These are phyloP conservation scores for Emberiza fucata DNA, from an alignment of 2,113 vertebrate species.

Conservation along the genomic window DNA sequence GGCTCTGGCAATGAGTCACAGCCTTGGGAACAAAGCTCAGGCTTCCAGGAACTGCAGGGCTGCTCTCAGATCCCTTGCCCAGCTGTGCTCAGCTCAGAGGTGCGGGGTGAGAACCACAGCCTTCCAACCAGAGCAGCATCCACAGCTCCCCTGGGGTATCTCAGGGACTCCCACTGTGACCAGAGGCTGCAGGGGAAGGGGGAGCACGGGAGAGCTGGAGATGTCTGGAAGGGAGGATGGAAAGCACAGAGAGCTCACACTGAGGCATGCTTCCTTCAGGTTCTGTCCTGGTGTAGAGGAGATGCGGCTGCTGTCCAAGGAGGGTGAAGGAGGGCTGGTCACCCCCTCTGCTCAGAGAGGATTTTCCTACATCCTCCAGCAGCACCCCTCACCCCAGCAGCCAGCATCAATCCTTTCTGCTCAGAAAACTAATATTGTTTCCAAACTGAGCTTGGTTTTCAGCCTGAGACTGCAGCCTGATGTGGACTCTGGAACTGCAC, in stretches of 20 bases:
- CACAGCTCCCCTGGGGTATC: neutral
- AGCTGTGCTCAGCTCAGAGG: neutral
- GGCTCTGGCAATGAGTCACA: neutral
- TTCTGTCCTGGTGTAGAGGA: neutral
- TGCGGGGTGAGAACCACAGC: neutral
- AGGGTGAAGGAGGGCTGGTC: accelerated
- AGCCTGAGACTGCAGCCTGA: neutral
- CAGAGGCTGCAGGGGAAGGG: neutral
- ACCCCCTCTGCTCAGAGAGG: accelerated
- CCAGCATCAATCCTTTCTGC: neutral
- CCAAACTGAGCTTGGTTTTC: neutral
- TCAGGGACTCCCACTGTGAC: accelerated
- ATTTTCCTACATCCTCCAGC: neutral
- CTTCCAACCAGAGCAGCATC: accelerated
- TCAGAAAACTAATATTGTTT: neutral
- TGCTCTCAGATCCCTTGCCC: neutral
- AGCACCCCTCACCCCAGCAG: neutral
- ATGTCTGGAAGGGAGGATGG: neutral
- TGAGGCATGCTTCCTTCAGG: neutral
- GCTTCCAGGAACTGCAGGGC: neutral
- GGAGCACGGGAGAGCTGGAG: neutral
- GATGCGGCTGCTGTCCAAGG: neutral
- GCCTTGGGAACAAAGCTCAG: neutral
- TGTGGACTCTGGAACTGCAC: neutral
- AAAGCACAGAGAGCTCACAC: neutral